Evolutionary conservation across 1,140 invertebrate genomes (phyloP).

Genomic region (Thaumetopoea pityocampa): DNA sequence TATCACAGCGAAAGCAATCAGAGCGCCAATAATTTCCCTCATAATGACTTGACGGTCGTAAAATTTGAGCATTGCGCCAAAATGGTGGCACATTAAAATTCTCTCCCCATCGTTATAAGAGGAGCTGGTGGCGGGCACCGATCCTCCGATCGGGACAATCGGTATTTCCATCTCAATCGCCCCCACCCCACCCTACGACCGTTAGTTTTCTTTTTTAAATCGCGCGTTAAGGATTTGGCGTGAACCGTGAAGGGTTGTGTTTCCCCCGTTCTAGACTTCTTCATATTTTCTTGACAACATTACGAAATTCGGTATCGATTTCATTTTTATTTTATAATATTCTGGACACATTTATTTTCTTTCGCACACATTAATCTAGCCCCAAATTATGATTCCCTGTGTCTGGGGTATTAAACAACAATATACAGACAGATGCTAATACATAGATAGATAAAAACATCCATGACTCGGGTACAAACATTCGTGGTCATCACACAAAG

Average conservation of each 20-base stretch:
- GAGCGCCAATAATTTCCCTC: conserved; percentile 74
- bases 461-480: no score
- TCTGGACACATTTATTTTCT: no score
- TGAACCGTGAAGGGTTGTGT: conserved; percentile 65
- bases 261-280: conserved; percentile 16
- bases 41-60: conserved; percentile 72
- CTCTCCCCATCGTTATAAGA: conserved; percentile 71
- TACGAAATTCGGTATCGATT: no score
- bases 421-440: no score
- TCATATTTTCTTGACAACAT: conserved; percentile 17
- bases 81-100: conserved; percentile 75
- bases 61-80: conserved; percentile 75
- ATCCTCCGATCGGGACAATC: conserved; percentile 60
- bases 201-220: conserved; percentile 73
- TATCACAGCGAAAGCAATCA: conserved; percentile 74
- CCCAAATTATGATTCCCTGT: no score
- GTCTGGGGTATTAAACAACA: no score
- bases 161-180: conserved; percentile 63
- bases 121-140: conserved; percentile 58
- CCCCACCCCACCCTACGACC: conserved; percentile 28
- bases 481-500: no score
- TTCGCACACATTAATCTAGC: no score
- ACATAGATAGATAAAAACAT: no score
- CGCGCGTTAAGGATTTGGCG: conserved; percentile 68
- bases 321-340: no score